A percentile compares a stretch with the other conserved stretches of the same genome.
Conservation (phyloP, 2,797 vertebrate genomes). For the Spea hammondii region DNA sequence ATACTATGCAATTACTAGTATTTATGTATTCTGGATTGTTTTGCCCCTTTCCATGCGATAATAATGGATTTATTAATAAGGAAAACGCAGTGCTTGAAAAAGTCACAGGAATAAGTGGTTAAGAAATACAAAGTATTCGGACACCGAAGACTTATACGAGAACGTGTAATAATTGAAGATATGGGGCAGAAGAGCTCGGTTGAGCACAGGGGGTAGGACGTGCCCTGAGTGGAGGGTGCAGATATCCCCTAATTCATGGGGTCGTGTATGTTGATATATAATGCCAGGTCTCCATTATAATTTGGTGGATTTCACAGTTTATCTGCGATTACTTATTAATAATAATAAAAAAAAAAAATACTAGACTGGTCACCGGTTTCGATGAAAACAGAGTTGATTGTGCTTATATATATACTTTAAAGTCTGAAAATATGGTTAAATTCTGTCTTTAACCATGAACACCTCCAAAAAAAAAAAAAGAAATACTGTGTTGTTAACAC, state of each 20-base stretch:
- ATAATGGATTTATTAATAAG: neutral
- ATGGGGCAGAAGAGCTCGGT: neutral
- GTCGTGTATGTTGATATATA: neutral
- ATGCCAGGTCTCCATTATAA: neutral
- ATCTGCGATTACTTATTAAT: neutral
- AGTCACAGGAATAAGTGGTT: no score
- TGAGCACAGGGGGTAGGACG: constrained; percentile 6
- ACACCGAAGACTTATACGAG: neutral
- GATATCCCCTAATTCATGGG: neutral
- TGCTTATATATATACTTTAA: constrained; percentile 6
- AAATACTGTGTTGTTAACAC: neutral
- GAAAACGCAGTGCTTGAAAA: neutral
- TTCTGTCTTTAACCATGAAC: neutral
- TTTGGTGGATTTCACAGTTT: neutral
- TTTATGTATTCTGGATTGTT: neutral
- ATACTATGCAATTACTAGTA: neutral
- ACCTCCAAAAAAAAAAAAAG: neutral
- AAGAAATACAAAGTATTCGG: no score
- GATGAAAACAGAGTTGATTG: constrained; percentile 19
- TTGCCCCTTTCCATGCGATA: no score
- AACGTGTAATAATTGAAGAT: constrained; percentile 9
- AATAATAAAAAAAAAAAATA: constrained; percentile 8
- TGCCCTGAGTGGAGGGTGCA: constrained; percentile 11
- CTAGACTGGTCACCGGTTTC: constrained; percentile 25
- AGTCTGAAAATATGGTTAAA: constrained; percentile 11